Conservation (phyloP, 2,888 invertebrate genomes). For the Lomographa bimaculata region DNA sequence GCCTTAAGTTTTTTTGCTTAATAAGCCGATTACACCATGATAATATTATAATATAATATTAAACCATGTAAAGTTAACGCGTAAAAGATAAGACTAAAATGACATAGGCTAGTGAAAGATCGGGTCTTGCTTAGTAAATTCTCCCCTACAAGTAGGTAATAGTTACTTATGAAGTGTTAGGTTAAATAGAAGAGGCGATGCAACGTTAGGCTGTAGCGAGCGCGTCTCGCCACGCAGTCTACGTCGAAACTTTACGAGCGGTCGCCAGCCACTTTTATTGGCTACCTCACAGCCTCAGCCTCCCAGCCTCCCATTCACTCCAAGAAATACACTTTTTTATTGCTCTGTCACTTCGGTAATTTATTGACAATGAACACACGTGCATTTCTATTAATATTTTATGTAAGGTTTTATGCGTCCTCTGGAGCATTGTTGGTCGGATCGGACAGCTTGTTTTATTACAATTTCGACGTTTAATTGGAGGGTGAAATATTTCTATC, state of each 20-base stretch:
- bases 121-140: too few relatives aligned
- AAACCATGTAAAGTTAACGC: too few relatives aligned
- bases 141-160: too few relatives aligned
- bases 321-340: conserved; percentile 82
- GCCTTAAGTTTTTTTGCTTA: too few relatives aligned
- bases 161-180: too few relatives aligned
- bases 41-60: too few relatives aligned
- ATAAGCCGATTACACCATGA: too few relatives aligned
- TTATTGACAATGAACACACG: conserved; percentile 83
- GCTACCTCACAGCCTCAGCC: conserved; percentile 81
- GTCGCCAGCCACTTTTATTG: conserved; percentile 79
- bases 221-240: conserved; percentile 81
- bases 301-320: conserved; percentile 81
- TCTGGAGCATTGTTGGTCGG: conserved; percentile 62
- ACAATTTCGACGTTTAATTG: conserved; percentile 64
- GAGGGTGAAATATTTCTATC: conserved; percentile 40
- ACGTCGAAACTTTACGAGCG: conserved; percentile 75
- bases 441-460: conserved; percentile 71
- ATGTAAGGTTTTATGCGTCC: conserved; percentile 72
- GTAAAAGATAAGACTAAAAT: too few relatives aligned
- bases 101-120: too few relatives aligned
- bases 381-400: conserved; percentile 84
- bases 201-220: conserved; percentile 37
- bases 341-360: conserved; percentile 81
- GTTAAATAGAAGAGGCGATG: conserved; percentile 1